Conservation (phyloP, 2,888 invertebrate species). For the Oxystoma pomonae region DNA sequence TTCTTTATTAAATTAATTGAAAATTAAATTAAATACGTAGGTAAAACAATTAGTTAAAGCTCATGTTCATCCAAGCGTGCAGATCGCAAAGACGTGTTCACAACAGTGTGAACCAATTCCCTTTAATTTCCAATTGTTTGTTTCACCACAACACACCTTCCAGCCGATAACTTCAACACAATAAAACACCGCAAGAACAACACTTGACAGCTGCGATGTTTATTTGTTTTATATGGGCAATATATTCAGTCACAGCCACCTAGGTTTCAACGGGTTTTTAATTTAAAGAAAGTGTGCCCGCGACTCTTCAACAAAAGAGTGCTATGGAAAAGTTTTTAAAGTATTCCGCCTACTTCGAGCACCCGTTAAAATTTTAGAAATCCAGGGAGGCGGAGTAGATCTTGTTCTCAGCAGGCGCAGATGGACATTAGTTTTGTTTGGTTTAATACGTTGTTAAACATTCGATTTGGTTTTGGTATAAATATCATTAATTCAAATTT, state of each 20-base stretch:
- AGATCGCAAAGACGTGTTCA: conserved; percentile 37
- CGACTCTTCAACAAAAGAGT: conserved; percentile 12
- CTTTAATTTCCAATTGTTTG: conserved; percentile 17
- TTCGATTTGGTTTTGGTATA: too few relatives aligned
- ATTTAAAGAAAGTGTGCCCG: conserved; percentile 22
- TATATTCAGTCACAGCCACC: conserved; percentile 21
- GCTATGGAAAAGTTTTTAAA: conserved; percentile 5
- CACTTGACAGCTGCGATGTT: conserved; percentile 23
- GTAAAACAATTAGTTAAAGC: background rate
- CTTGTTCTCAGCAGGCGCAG: too few relatives aligned
- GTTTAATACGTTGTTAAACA: too few relatives aligned
- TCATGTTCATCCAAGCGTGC: conserved; percentile 19
- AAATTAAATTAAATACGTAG: too few relatives aligned
- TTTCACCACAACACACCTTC: conserved; percentile 21
- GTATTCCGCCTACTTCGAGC: conserved; percentile 17
- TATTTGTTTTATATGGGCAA: conserved; percentile 19
- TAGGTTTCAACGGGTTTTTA: conserved; percentile 25
- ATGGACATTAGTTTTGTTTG: too few relatives aligned
- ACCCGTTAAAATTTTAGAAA: conserved; percentile 19
- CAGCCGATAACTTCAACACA: conserved; percentile 9
- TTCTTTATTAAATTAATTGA: too few relatives aligned
- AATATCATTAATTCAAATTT: too few relatives aligned
- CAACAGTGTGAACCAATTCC: conserved; percentile 33
- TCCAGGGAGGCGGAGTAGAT: background rate
- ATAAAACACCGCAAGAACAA: conserved; percentile 16